phyloP scores from a whole-genome alignment of 2,113 vertebrate species.

The Chionomys nivalis region DNA sequence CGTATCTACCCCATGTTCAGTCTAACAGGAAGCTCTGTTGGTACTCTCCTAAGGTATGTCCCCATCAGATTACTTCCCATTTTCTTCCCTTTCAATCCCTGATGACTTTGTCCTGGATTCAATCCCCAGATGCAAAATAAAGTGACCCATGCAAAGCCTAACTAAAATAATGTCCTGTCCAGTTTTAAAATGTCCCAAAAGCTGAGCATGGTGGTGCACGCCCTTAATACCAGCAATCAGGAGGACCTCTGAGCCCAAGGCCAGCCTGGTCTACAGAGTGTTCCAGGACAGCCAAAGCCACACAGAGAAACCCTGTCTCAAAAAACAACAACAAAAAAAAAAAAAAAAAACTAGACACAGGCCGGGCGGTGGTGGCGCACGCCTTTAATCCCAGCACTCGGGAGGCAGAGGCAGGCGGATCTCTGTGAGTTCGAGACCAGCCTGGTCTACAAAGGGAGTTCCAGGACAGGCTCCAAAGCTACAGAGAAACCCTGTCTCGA shows the following conservation, averaged over 20 bases:
- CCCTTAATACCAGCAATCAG: background rate
- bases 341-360: no score
- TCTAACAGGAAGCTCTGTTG: background rate
- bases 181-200: background rate
- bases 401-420: no score
- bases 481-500: background rate
- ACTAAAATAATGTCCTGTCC: background rate
- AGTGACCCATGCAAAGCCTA: background rate
- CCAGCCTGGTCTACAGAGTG: background rate
- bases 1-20: background rate
- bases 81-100: background rate
- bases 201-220: background rate
- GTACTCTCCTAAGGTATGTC: background rate
- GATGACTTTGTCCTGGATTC: background rate
- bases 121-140: background rate
- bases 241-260: background rate
- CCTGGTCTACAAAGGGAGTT: background rate
- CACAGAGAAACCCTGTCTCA: background rate
- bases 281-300: background rate
- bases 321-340: background rate
- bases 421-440: background rate
- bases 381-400: background rate
- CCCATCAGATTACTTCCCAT: background rate
- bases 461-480: background rate
- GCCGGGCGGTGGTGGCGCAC: background rate